These are phyloP conservation scores for Catocala fraxini DNA, from an alignment of 2,888 invertebrate species.

Conservation along the genomic window DNA sequence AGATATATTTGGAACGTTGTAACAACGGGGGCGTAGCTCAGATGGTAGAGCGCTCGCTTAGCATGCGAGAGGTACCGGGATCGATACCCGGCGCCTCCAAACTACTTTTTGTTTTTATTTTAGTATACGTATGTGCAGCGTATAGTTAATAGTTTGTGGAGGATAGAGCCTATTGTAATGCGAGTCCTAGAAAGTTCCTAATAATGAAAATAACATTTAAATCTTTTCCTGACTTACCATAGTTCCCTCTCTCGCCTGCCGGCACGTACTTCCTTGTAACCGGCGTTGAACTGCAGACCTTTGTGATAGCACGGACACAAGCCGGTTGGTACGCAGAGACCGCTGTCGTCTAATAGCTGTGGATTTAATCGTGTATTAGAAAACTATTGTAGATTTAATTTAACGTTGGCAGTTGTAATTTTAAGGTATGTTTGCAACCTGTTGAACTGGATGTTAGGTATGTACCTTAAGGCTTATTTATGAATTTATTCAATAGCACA, in stretches of 20 bases:
- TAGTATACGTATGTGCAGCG: too few species aligned
- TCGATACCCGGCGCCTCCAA: constrained; percentile 87
- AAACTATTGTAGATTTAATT: too few species aligned
- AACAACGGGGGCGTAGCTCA: constrained; percentile 83
- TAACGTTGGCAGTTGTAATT: too few species aligned
- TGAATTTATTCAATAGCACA: too few species aligned
- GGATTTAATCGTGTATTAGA: neutral
- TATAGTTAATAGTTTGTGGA: too few species aligned
- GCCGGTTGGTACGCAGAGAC: constrained; percentile 92
- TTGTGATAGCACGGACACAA: constrained; percentile 93
- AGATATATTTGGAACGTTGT: neutral
- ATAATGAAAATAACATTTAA: too few species aligned
- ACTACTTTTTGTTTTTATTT: neutral
- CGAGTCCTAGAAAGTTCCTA: too few species aligned
- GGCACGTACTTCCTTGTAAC: constrained; percentile 92
- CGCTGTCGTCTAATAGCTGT: constrained; percentile 89
- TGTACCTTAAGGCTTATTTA: too few species aligned
- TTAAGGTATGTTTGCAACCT: too few species aligned
- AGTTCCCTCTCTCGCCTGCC: constrained; percentile 90
- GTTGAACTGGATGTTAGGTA: too few species aligned
- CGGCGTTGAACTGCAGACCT: constrained; percentile 91
- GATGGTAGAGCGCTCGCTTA: constrained; percentile 89
- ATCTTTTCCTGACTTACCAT: constrained; percentile 86
- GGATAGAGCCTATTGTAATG: too few species aligned
- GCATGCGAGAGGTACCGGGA: constrained; percentile 88